Evolutionary conservation across 2,797 vertebrate genomes (phyloP), one percentile per base, ranked within the genome.

Genomic region (Artibeus jamaicensis): DNA sequence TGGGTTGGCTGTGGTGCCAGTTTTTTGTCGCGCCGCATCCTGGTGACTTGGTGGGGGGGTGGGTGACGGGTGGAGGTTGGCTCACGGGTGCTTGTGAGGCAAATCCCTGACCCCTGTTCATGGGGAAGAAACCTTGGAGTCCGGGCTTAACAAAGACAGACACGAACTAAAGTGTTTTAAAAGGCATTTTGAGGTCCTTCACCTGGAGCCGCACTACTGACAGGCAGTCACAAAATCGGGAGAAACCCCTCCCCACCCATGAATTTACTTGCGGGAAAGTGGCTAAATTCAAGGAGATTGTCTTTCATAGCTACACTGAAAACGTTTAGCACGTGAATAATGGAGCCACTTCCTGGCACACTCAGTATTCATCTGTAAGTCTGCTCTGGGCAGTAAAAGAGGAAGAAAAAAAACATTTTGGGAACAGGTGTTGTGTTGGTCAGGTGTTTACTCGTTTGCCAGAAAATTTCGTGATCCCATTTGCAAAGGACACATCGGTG

Each of bases 271-370:
- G 97, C 18, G 62, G 96, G 94, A 93, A 86, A 96, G 53, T 32
- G 84, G 97, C 97, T 96, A 96, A 96, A 98, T 97, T 94, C 97
- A 96, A 94, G 96, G 97, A 97, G 97, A 96, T 96, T 97, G 96
- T 97, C 96, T 98, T 98, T 97, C 96, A 76, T 94, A 93, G 97
- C 98, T 97, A 96, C 16, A 79, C 94, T 98, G 98, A 95, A 94
- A 98, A 96, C 96, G 86, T 97, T 96, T 42, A 96, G 83, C 86
- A 73, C 91, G 97, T 98, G 97, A 98, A 98, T 98, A 98, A 98
- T 98, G 97, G 97, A 98, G 46, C 73, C 96, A 91, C 95, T 93
- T 93, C 97, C 96, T 97, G 96, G 95, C 96, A 96, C 84, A 84
- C 96, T 98, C 97, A 95, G 90, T 98, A 96, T 98, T 98, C 98